These are phyloP conservation scores for Heliconius sara DNA, from an alignment of 2,888 invertebrate genomes.

Conservation along the genomic window DNA sequence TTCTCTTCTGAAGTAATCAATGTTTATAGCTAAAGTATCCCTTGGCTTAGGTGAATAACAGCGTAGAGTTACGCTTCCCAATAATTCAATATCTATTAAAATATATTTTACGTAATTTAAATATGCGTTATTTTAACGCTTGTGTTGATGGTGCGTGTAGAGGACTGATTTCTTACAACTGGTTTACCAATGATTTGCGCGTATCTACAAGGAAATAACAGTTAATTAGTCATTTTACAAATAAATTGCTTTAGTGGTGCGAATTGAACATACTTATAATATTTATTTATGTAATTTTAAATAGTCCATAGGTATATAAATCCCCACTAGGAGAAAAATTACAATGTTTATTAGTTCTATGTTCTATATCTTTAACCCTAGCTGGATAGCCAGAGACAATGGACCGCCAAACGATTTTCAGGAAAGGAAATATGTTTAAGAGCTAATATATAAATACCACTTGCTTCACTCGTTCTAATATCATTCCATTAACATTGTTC, in stretches of 20 bases:
- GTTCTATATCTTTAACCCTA: too few species aligned
- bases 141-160: constrained; percentile 57
- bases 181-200: constrained; percentile 4
- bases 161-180: constrained; percentile 64
- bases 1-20: too few species aligned
- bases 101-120: not conserved
- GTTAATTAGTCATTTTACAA: constrained; percentile 50
- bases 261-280: constrained; percentile 44
- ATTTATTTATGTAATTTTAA: not conserved
- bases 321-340: too few species aligned
- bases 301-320: too few species aligned
- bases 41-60: not conserved
- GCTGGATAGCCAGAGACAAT: too few species aligned
- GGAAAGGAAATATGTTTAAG: too few species aligned
- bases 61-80: not conserved
- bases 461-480: too few species aligned
- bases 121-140: constrained; percentile 50
- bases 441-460: too few species aligned
- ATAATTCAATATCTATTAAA: not conserved
- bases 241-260: constrained; percentile 64
- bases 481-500: too few species aligned
- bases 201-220: constrained; percentile 58
- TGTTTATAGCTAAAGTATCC: not conserved
- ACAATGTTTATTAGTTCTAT: too few species aligned
- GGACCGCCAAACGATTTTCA: too few species aligned